Base-by-base conservation (phyloP, 2,797 vertebrate species). In the Gouania willdenowi region DNA sequence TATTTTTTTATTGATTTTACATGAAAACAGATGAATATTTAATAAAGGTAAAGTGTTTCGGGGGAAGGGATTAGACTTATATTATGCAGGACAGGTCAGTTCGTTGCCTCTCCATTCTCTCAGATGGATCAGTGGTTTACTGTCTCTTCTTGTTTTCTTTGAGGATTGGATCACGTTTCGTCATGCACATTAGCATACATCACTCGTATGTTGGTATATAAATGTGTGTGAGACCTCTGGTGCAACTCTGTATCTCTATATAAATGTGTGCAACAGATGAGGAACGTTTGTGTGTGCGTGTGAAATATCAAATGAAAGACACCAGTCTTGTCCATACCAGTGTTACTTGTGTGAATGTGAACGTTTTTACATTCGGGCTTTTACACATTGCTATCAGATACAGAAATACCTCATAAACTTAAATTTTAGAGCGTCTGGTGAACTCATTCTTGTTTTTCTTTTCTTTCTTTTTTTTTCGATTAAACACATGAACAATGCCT, bases 401-500 rank as follows among this genome's bases (percentile, higher is more conserved):
- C 84, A 84, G 84, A 91, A 86, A 90, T 91, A 91, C 89, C 89
- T 91, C 89, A 90, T 89, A 77, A 84, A 87, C 75, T 82, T 85
- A 88, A 77, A 83, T 87, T 82, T 81, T 56, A 81, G 73, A 80
- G 69, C 48, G 63, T 82, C 71, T 60, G 25, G 61, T 73, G 63
- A 69, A 81, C 56, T 83, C 70, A 66, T 75, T 84, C n/a, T n/a
- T n/a, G n/a, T n/a, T n/a, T n/a, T n/a, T n/a, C n/a, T n/a, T n/a
- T n/a, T n/a, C n/a, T n/a, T 85, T 87, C 57, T 66, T 89, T 87
- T 91, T 89, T 90, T 89, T 82, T 85, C 91, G 87, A 90, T 83
- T 90, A 84, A 84, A 83, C 72, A 91, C 87, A 89, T 94, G 90
- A 92, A 93, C 92, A 94, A 96, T 97, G 95, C 95, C 95, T 98